phyloP scores from a whole-genome alignment of 1,140 invertebrate species.

The Apis laboriosa region DNA sequence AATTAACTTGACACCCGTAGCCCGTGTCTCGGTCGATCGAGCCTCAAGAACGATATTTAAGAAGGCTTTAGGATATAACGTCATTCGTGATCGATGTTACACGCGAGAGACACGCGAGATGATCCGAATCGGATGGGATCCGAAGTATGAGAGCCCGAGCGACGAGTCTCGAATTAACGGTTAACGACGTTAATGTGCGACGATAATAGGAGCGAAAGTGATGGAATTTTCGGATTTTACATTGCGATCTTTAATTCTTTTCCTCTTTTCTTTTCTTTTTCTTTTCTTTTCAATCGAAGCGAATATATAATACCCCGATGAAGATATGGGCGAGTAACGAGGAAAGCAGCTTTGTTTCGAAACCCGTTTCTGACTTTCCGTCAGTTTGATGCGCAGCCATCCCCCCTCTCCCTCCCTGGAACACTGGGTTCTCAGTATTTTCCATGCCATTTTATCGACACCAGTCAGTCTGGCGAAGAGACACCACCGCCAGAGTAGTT shows the following conservation, averaged over 20 bases:
- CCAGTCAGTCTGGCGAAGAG: constrained; percentile 81
- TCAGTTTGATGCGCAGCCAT: background rate
- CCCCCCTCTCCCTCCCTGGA: background rate
- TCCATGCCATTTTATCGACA: constrained; percentile 80
- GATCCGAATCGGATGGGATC: background rate
- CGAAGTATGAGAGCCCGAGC: no score
- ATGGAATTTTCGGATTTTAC: no score
- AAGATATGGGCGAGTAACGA: background rate
- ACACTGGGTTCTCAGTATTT: constrained; percentile 71
- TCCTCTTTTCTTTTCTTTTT: no score
- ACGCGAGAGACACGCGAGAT: background rate
- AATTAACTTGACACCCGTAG: constrained; percentile 34
- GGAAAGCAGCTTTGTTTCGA: background rate
- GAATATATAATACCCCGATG: no score
- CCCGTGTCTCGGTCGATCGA: constrained; percentile 23
- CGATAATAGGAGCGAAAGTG: no score
- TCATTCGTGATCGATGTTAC: background rate
- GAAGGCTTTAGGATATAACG: background rate
- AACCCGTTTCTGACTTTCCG: constrained; percentile 1
- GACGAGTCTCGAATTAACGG: background rate
- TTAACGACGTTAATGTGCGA: no score
- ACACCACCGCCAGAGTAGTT: background rate
- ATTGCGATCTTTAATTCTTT: no score
- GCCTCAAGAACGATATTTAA: constrained; percentile 11
- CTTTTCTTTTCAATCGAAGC: no score